These are phyloP conservation scores for Albula goreensis DNA, from an alignment of 2,113 vertebrate genomes.

Conservation along the genomic window DNA sequence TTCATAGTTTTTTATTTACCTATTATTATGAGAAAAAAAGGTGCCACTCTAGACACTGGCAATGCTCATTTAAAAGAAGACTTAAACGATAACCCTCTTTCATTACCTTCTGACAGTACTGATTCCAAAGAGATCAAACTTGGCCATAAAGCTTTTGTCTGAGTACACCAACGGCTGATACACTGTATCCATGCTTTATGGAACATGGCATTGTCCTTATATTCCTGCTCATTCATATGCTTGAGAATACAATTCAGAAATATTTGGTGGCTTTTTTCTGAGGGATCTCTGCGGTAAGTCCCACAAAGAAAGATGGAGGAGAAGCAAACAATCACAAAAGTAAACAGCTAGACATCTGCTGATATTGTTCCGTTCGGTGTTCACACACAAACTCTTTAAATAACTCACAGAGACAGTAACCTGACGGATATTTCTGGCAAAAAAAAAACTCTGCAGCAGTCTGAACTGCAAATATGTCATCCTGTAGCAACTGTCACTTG, in stretches of 20 bases:
- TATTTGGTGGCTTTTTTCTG: not conserved
- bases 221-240: not conserved
- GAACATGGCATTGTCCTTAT: not conserved
- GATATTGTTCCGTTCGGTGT: not conserved
- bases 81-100: not conserved
- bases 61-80: not conserved
- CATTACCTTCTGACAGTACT: not conserved
- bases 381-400: not conserved
- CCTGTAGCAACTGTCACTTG: not conserved
- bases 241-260: not conserved
- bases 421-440: not conserved
- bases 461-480: not conserved
- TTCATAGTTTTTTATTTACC: constrained; percentile 17
- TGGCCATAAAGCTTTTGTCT: constrained; percentile 37
- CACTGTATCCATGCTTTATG: not conserved
- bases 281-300: too few relatives aligned
- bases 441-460: too few relatives aligned
- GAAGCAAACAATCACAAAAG: not conserved
- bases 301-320: not conserved
- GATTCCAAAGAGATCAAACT: constrained; percentile 10
- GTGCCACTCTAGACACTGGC: not conserved
- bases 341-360: not conserved
- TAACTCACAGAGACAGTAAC: not conserved
- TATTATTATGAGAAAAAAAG: constrained; percentile 10
- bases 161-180: not conserved